Evolutionary conservation across 2,888 invertebrate genomes (phyloP).

Genomic region (Parapristionchus giblindavisi): DNA sequence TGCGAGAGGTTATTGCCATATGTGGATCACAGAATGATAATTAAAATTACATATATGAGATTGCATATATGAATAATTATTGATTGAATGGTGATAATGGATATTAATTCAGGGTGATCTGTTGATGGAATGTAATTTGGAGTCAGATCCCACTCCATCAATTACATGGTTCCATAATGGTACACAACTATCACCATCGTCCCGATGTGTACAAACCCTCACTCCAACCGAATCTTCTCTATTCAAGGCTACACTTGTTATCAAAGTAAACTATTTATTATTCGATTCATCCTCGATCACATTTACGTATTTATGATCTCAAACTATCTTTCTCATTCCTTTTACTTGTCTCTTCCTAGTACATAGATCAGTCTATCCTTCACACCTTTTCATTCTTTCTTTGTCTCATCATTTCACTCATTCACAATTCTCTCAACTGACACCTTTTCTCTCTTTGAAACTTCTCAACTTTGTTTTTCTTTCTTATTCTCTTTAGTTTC

Average conservation of each 20-base stretch:
- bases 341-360: neutral
- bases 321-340: too few species aligned
- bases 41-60: too few species aligned
- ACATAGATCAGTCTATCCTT: neutral
- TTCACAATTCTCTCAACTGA: neutral
- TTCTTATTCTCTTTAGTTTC: too few species aligned
- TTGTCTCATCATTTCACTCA: neutral
- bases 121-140: conserved; percentile 69
- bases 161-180: conserved; percentile 68
- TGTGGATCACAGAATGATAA: too few species aligned
- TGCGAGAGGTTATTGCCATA: too few species aligned
- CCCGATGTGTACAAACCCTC: conserved; percentile 60
- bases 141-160: conserved; percentile 65
- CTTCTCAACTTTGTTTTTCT: too few species aligned
- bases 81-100: neutral
- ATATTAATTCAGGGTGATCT: conserved; percentile 63
- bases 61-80: neutral
- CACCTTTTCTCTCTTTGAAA: conserved; percentile 1
- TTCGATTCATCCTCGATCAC: too few species aligned
- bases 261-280: conserved; percentile 57
- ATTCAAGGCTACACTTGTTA: conserved; percentile 65
- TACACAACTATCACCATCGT: conserved; percentile 55
- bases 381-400: conserved; percentile 5
- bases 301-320: too few species aligned
- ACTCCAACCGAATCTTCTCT: conserved; percentile 56